A percentile compares a stretch with the other conserved stretches of the same genome.
Conservation (phyloP, 1,140 invertebrate species). For the Drosophila takahashii region DNA sequence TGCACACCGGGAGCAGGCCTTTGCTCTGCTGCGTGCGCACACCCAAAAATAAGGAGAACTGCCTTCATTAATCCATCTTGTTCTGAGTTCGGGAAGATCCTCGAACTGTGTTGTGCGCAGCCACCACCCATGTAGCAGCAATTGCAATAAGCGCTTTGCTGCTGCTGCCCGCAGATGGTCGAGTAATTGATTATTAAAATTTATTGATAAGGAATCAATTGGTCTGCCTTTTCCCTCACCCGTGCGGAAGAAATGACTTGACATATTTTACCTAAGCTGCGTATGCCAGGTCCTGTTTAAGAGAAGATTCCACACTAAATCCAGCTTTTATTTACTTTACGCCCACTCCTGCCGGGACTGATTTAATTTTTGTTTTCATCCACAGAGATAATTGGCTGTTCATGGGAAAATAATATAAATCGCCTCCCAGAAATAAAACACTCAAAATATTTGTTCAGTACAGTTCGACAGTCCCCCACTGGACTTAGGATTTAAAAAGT, state of each 20-base stretch:
- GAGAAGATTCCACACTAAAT: neutral
- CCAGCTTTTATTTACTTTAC: constrained; percentile 9
- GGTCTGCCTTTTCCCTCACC: neutral
- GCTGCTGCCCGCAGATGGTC: constrained; percentile 13
- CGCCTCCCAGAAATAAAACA: neutral
- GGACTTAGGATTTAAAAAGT: constrained; percentile 26
- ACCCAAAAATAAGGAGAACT: neutral
- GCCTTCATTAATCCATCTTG: constrained; percentile 9
- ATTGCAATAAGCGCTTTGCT: neutral
- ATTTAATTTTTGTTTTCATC: constrained; percentile 3
- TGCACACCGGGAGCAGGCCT: constrained; percentile 8
- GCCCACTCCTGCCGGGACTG: neutral
- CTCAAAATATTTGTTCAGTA: constrained; percentile 33
- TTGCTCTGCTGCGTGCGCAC: constrained; percentile 7
- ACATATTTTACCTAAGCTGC: too few relatives aligned
- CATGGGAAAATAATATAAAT: constrained; percentile 10
- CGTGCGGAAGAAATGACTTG: neutral
- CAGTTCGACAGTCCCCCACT: constrained; percentile 4
- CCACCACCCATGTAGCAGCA: constrained; percentile 4
- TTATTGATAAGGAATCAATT: neutral
- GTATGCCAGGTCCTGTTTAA: neutral
- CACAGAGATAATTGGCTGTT: constrained; percentile 8
- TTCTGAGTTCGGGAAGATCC: constrained; percentile 1
- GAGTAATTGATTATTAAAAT: neutral
- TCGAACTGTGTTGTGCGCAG: too few relatives aligned